Conservation (phyloP, 2,797 vertebrate species). For the Hipposideros larvatus region DNA sequence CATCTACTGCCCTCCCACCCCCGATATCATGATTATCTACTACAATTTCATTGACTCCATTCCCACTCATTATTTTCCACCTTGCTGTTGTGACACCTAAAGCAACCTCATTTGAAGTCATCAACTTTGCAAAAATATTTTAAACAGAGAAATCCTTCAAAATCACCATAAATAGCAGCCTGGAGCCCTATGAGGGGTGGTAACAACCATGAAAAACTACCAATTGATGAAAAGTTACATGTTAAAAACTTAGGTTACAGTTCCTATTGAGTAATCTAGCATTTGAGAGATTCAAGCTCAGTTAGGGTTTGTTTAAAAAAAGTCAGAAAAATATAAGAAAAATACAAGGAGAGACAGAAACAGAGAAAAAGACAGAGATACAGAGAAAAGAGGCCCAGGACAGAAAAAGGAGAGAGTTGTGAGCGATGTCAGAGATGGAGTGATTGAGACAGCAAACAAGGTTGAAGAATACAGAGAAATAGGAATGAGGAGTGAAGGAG, state of each 20-base stretch:
- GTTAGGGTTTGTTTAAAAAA: not conserved
- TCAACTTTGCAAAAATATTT: not conserved
- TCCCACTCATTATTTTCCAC: not conserved
- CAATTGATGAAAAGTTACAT: not conserved
- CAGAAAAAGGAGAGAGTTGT: not conserved
- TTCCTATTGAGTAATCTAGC: not conserved
- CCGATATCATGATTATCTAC: too few species aligned
- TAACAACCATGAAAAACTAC: not conserved
- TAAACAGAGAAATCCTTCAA: not conserved
- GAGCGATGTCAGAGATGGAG: not conserved
- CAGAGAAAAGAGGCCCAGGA: not conserved
- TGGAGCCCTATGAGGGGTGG: not conserved
- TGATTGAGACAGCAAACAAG: not conserved
- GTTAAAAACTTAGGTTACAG: not conserved
- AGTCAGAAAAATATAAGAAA: too few species aligned
- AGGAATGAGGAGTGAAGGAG: too few species aligned
- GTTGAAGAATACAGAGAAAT: not conserved
- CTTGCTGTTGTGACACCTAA: not conserved
- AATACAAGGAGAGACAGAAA: not conserved
- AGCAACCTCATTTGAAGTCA: not conserved
- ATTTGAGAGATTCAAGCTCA: not conserved
- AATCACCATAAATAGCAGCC: not conserved
- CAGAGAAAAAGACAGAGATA: too few species aligned
- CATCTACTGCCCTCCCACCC: too few species aligned
- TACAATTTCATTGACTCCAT: too few species aligned